Conservation (phyloP, 2,113 vertebrate genomes). For the Macquaria australasica region DNA sequence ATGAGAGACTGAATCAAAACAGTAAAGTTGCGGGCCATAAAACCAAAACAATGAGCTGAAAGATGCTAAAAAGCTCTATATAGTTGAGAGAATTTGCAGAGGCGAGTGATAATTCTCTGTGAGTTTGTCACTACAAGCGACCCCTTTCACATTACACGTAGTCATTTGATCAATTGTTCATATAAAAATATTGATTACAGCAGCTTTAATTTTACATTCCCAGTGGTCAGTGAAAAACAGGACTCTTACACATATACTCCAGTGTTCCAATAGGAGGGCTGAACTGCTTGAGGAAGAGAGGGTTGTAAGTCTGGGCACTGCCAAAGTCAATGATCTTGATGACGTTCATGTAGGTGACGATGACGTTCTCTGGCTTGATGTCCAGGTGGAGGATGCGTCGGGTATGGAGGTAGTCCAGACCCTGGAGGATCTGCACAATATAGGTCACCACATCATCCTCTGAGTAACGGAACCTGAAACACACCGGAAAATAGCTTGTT, state of each 20-base stretch:
- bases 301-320: conserved; percentile 94
- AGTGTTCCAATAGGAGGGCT: conserved; percentile 91
- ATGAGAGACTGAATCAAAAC: not conserved
- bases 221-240: not conserved
- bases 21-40: not conserved
- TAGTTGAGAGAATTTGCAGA: not conserved
- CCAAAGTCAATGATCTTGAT: conserved; percentile 99
- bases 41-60: not conserved
- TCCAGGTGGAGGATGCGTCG: conserved; percentile 94
- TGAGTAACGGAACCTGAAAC: conserved; percentile 93
- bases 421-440: conserved; percentile 93
- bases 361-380: conserved; percentile 95
- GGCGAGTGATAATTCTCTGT: not conserved
- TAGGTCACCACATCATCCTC: conserved; percentile 96
- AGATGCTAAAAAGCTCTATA: not conserved
- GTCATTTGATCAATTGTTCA: not conserved
- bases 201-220: not conserved
- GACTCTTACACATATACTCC: conserved; percentile 95
- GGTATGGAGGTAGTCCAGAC: conserved; percentile 94
- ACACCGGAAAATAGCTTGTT: not conserved
- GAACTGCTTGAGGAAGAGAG: conserved; percentile 92
- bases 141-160: not conserved
- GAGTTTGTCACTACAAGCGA: not conserved
- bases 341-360: conserved; percentile 90
- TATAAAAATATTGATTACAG: not conserved